Conservation (phyloP, 2,113 vertebrate genomes). For the Sturnira hondurensis region DNA sequence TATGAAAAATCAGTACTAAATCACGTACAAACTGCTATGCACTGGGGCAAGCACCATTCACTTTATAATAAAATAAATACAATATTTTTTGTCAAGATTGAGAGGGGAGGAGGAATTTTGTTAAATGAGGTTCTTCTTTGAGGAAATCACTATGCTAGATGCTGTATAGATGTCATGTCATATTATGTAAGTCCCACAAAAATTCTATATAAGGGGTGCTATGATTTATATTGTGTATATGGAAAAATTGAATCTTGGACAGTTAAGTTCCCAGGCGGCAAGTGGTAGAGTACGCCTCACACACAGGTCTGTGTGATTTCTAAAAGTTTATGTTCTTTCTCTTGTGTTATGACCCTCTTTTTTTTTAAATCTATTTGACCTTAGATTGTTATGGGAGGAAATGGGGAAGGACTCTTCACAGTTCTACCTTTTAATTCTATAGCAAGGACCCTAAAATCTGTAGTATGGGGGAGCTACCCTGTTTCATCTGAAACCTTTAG, state of each 20-base stretch:
- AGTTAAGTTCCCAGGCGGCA: neutral
- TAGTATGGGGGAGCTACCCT: neutral
- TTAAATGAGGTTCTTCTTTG: neutral
- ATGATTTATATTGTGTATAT: neutral
- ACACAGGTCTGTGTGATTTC: neutral
- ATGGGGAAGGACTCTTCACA: neutral
- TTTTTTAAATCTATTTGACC: neutral
- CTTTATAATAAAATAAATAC: neutral
- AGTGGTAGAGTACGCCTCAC: no score
- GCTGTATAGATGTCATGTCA: neutral
- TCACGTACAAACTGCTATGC: neutral
- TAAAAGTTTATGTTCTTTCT: neutral
- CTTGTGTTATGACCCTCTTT: neutral
- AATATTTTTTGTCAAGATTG: neutral
- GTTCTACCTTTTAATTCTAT: neutral
- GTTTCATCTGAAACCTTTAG: neutral
- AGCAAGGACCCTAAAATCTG: neutral
- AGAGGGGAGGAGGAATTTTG: neutral
- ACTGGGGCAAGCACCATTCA: neutral
- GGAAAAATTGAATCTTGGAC: neutral
- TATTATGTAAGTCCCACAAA: neutral
- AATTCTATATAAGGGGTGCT: neutral
- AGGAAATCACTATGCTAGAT: neutral
- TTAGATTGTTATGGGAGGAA: neutral
- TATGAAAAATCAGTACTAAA: constrained; percentile 26